phyloP scores from a whole-genome alignment of 2,888 invertebrate genomes.

The Ramazzottius varieornatus region DNA sequence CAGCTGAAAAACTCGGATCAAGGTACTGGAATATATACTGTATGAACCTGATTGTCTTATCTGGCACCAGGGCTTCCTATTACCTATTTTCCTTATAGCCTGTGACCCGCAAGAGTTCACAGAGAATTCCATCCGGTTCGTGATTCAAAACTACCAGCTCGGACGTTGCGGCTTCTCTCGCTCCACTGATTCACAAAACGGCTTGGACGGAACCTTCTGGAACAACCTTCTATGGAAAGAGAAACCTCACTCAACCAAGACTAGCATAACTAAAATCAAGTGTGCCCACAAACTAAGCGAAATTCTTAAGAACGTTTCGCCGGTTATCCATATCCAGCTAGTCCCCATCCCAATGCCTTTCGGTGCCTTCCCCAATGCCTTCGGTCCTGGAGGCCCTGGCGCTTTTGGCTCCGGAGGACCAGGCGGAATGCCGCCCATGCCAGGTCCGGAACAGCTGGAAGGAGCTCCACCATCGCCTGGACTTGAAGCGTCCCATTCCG shows the following conservation, averaged over 20 bases:
- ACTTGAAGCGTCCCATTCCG: not conserved
- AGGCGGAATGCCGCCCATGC: no score
- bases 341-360: not conserved
- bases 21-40: not conserved
- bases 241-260: not conserved
- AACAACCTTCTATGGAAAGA: not conserved
- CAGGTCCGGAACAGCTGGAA: no score
- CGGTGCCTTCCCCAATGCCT: constrained; percentile 1
- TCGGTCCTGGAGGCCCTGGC: no score
- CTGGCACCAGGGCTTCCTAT: no score
- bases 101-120: constrained; percentile 2
- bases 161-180: not conserved
- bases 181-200: not conserved
- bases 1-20: not conserved
- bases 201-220: not conserved
- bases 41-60: not conserved
- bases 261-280: not conserved
- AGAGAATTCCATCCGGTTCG: not conserved
- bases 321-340: not conserved
- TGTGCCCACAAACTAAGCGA: not conserved
- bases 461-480: not conserved
- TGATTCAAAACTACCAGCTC: not conserved
- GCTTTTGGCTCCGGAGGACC: no score
- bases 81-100: not conserved
- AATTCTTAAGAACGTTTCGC: not conserved